Conservation (phyloP, 2,888 invertebrate species). For the Pterostichus madidus region DNA sequence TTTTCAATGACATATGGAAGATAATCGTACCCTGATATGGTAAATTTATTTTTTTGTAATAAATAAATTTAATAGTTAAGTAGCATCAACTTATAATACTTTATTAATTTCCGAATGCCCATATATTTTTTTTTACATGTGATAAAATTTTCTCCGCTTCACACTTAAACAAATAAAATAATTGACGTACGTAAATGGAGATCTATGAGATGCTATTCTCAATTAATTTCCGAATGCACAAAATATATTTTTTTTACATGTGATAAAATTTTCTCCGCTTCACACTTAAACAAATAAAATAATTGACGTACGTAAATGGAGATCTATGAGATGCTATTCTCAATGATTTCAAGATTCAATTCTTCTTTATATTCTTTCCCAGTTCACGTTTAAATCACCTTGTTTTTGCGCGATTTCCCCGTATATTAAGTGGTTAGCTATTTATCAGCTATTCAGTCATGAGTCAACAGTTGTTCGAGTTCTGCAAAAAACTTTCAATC, state of each 20-base stretch:
- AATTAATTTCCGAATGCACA: too few species aligned
- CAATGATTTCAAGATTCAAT: conserved; percentile 17
- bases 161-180: not conserved
- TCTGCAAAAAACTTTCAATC: conserved; percentile 40
- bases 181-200: not conserved
- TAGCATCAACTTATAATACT: too few species aligned
- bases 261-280: not conserved
- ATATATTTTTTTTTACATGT: too few species aligned
- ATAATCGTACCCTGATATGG: too few species aligned
- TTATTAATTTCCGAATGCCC: too few species aligned
- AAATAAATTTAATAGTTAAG: too few species aligned
- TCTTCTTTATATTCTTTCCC: not conserved
- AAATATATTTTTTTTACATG: too few species aligned
- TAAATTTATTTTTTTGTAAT: too few species aligned
- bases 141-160: not conserved
- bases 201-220: not conserved
- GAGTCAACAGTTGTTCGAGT: conserved; percentile 42
- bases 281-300: not conserved
- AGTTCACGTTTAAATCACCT: conserved; percentile 5
- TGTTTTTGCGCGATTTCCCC: conserved; percentile 22
- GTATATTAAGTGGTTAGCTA: conserved; percentile 43
- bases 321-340: not conserved
- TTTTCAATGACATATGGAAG: too few species aligned
- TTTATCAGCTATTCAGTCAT: conserved; percentile 42
- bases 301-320: not conserved